Conservation (phyloP, 2,888 invertebrate species). For the Ligdia adustata region DNA sequence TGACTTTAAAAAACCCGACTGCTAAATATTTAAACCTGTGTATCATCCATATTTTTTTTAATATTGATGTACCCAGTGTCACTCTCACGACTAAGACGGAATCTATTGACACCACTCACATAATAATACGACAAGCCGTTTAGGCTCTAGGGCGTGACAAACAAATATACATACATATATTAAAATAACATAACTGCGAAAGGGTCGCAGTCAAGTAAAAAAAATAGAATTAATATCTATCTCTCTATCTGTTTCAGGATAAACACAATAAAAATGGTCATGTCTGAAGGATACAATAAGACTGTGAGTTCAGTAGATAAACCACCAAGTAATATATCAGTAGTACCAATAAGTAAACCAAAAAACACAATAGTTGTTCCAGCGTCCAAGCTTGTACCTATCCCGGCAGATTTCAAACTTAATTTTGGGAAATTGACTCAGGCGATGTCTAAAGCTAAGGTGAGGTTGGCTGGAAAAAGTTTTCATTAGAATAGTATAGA, state of each 20-base stretch:
- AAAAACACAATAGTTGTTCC: conserved; percentile 56
- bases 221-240: conserved; percentile 1
- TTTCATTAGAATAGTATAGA: too few species aligned
- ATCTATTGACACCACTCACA: too few species aligned
- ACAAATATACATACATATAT: too few species aligned
- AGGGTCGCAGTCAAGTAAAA: too few species aligned
- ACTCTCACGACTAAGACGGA: too few species aligned
- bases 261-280: conserved; percentile 12
- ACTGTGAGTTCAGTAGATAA: conserved; percentile 2
- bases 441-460: conserved; percentile 24
- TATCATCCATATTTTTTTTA: too few species aligned
- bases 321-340: not conserved
- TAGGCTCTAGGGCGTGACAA: too few species aligned
- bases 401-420: conserved; percentile 65
- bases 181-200: too few species aligned
- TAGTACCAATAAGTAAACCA: not conserved
- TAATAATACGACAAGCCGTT: too few species aligned
- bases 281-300: conserved; percentile 7
- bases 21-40: too few species aligned
- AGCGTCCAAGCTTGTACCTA: conserved; percentile 69
- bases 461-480: conserved; percentile 14
- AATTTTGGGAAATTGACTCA: conserved; percentile 48
- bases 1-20: too few species aligned
- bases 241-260: conserved; percentile 13
- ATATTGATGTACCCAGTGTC: too few species aligned